Conservation (phyloP, 1,140 invertebrate species). For the Thaumatotibia leucotreta region DNA sequence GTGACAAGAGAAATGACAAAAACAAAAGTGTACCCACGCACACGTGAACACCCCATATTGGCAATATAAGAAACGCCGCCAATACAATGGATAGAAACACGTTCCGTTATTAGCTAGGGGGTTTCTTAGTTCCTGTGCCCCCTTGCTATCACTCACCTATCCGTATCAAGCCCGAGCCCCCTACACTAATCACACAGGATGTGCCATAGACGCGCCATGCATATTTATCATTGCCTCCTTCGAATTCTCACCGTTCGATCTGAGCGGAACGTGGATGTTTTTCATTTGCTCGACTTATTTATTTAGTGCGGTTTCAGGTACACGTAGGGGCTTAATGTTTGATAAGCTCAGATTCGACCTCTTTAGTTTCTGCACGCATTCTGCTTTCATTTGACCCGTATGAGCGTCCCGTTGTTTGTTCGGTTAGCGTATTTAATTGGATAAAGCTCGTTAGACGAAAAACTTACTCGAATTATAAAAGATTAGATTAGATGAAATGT, state of each 20-base stretch:
- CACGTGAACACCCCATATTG: constrained; percentile 68
- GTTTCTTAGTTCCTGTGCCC: constrained; percentile 54
- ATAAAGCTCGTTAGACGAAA: constrained; percentile 24
- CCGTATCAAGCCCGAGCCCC: constrained; percentile 47
- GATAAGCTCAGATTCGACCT: constrained; percentile 60
- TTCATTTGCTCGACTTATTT: constrained; percentile 70
- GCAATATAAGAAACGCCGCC: constrained; percentile 71
- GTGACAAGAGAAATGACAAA: constrained; percentile 43
- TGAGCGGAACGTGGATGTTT: constrained; percentile 60
- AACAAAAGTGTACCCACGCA: constrained; percentile 58
- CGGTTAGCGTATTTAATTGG: constrained; percentile 37
- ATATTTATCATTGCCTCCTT: constrained; percentile 67
- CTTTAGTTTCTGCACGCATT: constrained; percentile 59
- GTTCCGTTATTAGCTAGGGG: constrained; percentile 67
- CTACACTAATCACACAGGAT: constrained; percentile 73
- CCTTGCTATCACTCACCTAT: constrained; percentile 72
- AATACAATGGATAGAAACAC: constrained; percentile 66
- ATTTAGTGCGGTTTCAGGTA: constrained; percentile 64
- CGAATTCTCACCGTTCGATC: constrained; percentile 67
- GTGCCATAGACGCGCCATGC: constrained; percentile 71
- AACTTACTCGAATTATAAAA: neutral
- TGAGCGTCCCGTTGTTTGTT: constrained; percentile 44
- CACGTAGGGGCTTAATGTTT: constrained; percentile 61
- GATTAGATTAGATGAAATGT: constrained; percentile 14
- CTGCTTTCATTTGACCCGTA: constrained; percentile 24